phyloP scores from a whole-genome alignment of 2,113 vertebrate genomes.

The Malaclemys terrapin region DNA sequence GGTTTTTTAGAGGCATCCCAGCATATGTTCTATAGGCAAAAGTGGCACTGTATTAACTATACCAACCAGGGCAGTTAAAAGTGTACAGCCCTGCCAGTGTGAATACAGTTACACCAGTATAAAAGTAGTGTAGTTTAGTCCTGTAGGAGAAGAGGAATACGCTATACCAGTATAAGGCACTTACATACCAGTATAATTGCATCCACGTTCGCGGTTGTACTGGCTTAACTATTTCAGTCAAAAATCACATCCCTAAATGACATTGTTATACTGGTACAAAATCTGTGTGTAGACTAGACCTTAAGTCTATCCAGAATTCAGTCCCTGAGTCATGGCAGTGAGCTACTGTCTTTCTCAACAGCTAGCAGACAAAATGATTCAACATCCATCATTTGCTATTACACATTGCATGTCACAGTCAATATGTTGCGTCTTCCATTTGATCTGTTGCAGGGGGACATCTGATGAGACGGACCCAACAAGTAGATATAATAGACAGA shows the following conservation, averaged over 20 bases:
- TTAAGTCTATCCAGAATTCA: fast-evolving
- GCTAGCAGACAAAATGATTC: not conserved
- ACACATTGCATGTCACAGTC: fast-evolving
- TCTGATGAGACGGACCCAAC: not conserved
- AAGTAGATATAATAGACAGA: too few relatives aligned
- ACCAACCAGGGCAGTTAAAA: not conserved
- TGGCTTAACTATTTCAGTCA: not conserved
- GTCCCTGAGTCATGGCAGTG: fast-evolving
- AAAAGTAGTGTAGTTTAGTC: not conserved
- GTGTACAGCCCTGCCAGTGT: not conserved
- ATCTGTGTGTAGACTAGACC: fast-evolving
- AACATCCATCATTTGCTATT: fast-evolving
- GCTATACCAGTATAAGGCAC: not conserved
- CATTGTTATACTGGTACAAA: fast-evolving
- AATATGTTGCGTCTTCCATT: not conserved
- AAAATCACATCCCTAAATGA: fast-evolving
- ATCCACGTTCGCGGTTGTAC: fast-evolving
- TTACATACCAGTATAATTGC: not conserved
- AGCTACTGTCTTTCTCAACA: fast-evolving
- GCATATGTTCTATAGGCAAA: not conserved
- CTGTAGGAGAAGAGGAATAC: not conserved
- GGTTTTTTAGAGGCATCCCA: not conserved
- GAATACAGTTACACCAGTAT: too few relatives aligned
- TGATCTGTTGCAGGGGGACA: not conserved
- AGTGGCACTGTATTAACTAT: not conserved